phyloP scores from a whole-genome alignment of 2,797 vertebrate species.

The Masticophis lateralis region DNA sequence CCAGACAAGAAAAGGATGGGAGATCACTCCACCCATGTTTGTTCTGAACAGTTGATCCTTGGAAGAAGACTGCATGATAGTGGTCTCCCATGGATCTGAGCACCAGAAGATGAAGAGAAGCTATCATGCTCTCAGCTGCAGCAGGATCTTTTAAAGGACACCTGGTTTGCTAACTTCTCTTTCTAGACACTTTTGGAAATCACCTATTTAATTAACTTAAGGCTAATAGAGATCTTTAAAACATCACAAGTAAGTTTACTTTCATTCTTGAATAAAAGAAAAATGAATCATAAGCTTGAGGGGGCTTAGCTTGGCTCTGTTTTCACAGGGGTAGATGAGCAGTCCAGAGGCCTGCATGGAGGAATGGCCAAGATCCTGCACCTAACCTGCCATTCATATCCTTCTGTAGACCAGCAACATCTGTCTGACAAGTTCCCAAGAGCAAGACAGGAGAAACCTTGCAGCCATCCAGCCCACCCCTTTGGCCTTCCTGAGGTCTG shows the following conservation, averaged over 20 bases:
- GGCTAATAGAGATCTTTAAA: not conserved
- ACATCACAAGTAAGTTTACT: not conserved
- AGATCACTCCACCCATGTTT: not conserved
- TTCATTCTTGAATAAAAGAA: not conserved
- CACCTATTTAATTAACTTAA: not conserved
- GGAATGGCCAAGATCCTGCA: not conserved
- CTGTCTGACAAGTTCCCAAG: not conserved
- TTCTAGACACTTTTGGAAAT: not conserved
- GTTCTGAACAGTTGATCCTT: not conserved
- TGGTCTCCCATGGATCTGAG: not conserved
- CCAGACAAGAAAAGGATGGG: not conserved
- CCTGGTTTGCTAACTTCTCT: not conserved
- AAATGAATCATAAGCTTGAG: not conserved
- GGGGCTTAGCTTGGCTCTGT: not conserved
- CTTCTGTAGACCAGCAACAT: not conserved
- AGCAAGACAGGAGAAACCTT: not conserved
- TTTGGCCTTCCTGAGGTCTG: not conserved
- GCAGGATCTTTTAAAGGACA: not conserved
- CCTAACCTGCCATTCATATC: not conserved
- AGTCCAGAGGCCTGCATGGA: not conserved
- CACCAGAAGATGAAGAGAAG: not conserved
- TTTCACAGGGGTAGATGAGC: not conserved
- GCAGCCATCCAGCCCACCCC: not conserved
- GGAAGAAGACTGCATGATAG: not conserved
- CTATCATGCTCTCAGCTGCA: not conserved